Evolutionary conservation across 2,113 vertebrate species (phyloP).

Genomic region (Pseudonaja textilis): DNA sequence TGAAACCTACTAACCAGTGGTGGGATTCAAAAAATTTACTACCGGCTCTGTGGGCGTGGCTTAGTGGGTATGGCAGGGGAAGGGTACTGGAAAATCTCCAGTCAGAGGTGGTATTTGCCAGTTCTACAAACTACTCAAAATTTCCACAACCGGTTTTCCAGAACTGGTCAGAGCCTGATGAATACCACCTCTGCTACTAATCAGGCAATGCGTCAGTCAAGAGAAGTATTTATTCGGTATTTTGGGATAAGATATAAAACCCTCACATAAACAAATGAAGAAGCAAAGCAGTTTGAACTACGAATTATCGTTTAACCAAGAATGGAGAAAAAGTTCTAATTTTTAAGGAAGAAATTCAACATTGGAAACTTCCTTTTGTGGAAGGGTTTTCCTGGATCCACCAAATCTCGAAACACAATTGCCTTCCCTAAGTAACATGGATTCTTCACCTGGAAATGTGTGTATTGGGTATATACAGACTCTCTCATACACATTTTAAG

Average conservation of each 20-base stretch:
- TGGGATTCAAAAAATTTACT: too few species aligned
- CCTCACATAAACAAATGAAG: slow-evolving; percentile 14
- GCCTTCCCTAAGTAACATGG: not conserved
- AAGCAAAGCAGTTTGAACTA: not conserved
- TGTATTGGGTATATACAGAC: not conserved
- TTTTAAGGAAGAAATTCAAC: not conserved
- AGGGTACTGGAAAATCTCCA: too few species aligned
- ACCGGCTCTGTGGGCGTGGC: too few species aligned
- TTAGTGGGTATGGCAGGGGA: too few species aligned
- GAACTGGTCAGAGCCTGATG: too few species aligned
- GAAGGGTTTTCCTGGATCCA: not conserved
- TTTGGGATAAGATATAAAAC: slow-evolving; percentile 8
- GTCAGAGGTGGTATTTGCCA: too few species aligned
- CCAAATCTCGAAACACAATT: not conserved
- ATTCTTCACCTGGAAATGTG: not conserved
- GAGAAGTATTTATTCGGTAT: not conserved
- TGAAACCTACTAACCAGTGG: not conserved
- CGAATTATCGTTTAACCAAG: not conserved
- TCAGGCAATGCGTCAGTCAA: slow-evolving; percentile 12
- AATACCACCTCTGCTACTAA: not conserved
- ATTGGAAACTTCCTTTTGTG: not conserved
- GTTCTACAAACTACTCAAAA: too few species aligned
- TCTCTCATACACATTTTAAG: not conserved
- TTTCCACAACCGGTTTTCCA: too few species aligned
- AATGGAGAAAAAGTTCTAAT: not conserved